Evolutionary conservation across 2,113 vertebrate genomes (phyloP).

Genomic region (Pachyramphus minor): DNA sequence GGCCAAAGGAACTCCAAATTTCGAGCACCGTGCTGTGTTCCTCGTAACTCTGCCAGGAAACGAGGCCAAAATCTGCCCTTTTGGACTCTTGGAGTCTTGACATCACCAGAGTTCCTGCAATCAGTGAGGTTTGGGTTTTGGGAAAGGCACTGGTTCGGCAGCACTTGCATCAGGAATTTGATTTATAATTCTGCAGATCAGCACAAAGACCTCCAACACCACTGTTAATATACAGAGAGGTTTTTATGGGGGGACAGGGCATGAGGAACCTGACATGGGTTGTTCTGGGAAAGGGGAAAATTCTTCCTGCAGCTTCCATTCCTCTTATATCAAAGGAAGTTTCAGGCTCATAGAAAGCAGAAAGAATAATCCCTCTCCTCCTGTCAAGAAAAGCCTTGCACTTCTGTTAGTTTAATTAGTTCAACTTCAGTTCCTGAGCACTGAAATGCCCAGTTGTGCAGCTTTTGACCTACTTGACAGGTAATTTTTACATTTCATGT

Average conservation of each 20-base stretch:
- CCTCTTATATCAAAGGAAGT: background rate
- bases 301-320: background rate
- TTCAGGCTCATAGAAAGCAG: background rate
- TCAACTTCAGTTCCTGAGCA: background rate
- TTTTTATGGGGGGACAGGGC: background rate
- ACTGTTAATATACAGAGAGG: background rate
- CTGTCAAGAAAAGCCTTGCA: background rate
- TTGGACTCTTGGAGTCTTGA: background rate
- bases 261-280: background rate
- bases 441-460: background rate
- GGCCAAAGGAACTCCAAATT: conserved; percentile 52
- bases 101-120: background rate
- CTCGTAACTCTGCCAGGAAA: conserved; percentile 21
- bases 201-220: background rate
- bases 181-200: background rate
- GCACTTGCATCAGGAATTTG: background rate
- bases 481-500: background rate
- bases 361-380: background rate
- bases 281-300: background rate
- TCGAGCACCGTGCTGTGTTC: background rate
- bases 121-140: background rate
- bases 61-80: conserved; percentile 29
- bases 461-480: conserved; percentile 30
- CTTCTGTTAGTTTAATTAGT: conserved; percentile 2
- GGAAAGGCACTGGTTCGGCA: background rate